Percentiles rank a stretch among this genome's conserved stretches.
phyloP scores from a whole-genome alignment of 2,888 invertebrate species.

The Caradrina kadenii region DNA sequence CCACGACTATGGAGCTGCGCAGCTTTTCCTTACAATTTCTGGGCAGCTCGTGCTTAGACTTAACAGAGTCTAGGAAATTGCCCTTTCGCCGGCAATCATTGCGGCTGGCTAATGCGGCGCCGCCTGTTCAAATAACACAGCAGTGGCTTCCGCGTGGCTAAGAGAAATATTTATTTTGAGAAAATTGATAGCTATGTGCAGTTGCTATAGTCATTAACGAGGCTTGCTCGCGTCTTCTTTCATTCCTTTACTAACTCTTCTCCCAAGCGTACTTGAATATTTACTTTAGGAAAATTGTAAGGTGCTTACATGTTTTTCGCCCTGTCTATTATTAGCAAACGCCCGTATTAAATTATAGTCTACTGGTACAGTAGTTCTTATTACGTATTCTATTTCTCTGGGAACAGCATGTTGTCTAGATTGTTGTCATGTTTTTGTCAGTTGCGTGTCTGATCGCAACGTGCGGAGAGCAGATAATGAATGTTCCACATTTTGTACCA shows the following conservation, averaged over 20 bases:
- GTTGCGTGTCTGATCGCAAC: constrained; percentile 69
- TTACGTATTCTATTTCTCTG: constrained; percentile 70
- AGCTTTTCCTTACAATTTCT: constrained; percentile 80
- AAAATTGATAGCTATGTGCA: constrained; percentile 81
- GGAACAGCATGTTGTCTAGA: constrained; percentile 70
- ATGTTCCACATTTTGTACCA: constrained; percentile 60
- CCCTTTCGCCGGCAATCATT: constrained; percentile 84
- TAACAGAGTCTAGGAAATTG: constrained; percentile 85
- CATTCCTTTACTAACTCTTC: constrained; percentile 61
- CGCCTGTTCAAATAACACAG: constrained; percentile 83
- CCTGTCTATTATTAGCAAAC: constrained; percentile 43
- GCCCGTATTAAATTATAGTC: constrained; percentile 50
- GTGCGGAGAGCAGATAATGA: constrained; percentile 64
- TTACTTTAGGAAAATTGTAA: constrained; percentile 14
- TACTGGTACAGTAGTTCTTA: constrained; percentile 60
- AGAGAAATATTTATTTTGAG: constrained; percentile 86
- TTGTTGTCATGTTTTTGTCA: constrained; percentile 73
- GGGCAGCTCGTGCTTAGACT: constrained; percentile 81
- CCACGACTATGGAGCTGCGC: constrained; percentile 77
- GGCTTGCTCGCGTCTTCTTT: constrained; percentile 62
- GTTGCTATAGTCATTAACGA: constrained; percentile 77
- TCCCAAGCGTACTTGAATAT: constrained; percentile 6
- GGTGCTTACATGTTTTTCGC: constrained; percentile 23
- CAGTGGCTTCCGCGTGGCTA: constrained; percentile 85
- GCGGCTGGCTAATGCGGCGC: constrained; percentile 81